Percentiles rank a stretch among this genome's conserved stretches.
Conservation (phyloP, 2,113 vertebrate species). For the Limnothrissa miodon region DNA sequence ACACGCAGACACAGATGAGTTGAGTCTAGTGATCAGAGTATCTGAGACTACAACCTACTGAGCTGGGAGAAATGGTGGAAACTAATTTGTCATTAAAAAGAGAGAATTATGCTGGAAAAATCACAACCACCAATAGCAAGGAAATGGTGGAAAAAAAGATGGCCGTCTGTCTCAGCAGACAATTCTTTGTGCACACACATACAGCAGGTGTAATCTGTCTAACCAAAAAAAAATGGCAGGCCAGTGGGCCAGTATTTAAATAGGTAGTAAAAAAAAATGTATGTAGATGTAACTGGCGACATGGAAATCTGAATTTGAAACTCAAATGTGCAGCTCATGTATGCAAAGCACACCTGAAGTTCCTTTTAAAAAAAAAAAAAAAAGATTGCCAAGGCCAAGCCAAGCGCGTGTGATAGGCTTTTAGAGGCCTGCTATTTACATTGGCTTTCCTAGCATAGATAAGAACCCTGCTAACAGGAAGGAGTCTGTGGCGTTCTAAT, state of each 20-base stretch:
- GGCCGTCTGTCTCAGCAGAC: background rate
- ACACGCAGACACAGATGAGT: background rate
- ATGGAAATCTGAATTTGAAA: slow-evolving; percentile 52
- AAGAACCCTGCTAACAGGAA: slow-evolving; percentile 36
- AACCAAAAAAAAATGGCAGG: background rate
- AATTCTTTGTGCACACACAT: background rate
- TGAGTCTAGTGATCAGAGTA: background rate
- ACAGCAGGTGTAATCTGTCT: background rate
- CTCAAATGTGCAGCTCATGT: slow-evolving; percentile 44
- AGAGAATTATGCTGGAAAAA: background rate
- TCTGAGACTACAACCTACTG: background rate
- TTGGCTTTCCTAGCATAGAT: slow-evolving; percentile 33
- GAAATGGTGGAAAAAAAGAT: background rate
- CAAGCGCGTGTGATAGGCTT: background rate
- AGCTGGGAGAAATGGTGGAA: background rate
- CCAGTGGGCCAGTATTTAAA: background rate
- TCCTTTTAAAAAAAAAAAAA: slow-evolving; percentile 44
- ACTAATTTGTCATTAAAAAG: background rate
- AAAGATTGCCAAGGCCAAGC: slow-evolving; percentile 14
- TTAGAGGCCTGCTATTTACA: slow-evolving; percentile 42
- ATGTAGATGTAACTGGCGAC: background rate
- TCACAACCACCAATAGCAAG: background rate
- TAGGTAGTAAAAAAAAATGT: too few species aligned
- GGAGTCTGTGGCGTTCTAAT: slow-evolving; percentile 38
- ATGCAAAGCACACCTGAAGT: slow-evolving; percentile 46